Evolutionary conservation across 2,888 invertebrate genomes (phyloP).

Genomic region (Nephrotoma guestfalica): DNA sequence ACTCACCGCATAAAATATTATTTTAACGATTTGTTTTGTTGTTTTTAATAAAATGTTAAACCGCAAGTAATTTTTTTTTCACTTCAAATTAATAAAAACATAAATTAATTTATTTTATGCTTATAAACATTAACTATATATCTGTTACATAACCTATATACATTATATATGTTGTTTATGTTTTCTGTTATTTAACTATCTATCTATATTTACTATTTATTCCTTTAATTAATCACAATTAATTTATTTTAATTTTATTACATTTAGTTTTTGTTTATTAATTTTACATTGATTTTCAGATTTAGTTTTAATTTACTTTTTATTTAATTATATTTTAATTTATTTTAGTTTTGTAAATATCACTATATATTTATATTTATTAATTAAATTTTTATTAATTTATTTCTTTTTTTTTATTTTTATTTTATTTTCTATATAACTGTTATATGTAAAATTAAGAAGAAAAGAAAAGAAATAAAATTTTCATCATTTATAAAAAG

Average conservation of each 20-base stretch:
- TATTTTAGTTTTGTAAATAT: background rate
- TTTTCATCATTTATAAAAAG: conserved; percentile 3
- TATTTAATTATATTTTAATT: background rate
- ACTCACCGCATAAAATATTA: no score
- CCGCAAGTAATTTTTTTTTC: no score
- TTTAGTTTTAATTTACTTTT: background rate
- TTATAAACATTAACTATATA: background rate
- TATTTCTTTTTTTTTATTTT: background rate
- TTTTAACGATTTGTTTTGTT: no score
- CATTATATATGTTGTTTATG: background rate
- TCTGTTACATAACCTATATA: background rate
- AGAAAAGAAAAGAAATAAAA: background rate
- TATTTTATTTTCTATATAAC: background rate
- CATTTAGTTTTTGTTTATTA: background rate
- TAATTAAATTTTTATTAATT: background rate
- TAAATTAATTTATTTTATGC: background rate
- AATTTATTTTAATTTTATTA: background rate
- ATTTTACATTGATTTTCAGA: background rate
- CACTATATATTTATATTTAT: background rate
- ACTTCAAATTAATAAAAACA: no score
- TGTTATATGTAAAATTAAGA: background rate
- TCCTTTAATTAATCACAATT: background rate
- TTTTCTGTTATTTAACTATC: background rate
- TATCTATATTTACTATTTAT: background rate
- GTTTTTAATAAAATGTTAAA: no score